Evolutionary conservation across 2,797 vertebrate species (phyloP).

Genomic region (Coracias cyanogaster): DNA sequence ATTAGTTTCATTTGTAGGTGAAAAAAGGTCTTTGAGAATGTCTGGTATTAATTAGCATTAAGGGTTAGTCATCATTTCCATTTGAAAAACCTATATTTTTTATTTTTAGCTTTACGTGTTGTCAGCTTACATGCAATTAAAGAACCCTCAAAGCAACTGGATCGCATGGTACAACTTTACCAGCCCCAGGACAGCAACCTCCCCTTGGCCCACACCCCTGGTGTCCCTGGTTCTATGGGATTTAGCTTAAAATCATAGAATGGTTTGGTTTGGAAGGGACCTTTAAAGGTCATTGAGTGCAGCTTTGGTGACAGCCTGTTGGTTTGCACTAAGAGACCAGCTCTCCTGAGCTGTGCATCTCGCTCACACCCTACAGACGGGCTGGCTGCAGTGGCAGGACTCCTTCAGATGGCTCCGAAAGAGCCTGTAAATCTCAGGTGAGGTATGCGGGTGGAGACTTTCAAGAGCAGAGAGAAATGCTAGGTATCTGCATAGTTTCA

Average conservation of each 20-base stretch:
- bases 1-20: conserved; percentile 81
- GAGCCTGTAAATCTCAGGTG: not conserved
- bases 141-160: not conserved
- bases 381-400: not conserved
- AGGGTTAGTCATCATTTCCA: conserved; percentile 64
- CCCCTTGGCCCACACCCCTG: not conserved
- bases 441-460: conserved; percentile 23
- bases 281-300: not conserved
- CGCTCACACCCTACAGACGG: not conserved
- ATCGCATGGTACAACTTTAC: rapidly evolving
- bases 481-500: not conserved
- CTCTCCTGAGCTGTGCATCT: not conserved
- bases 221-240: not conserved
- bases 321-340: not conserved
- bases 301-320: not conserved
- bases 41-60: conserved; percentile 75
- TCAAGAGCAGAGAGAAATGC: not conserved
- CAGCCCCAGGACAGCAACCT: not conserved
- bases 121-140: conserved; percentile 44
- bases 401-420: not conserved
- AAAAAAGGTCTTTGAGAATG: conserved; percentile 74
- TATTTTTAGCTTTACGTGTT: conserved; percentile 41
- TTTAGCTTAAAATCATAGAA: not conserved
- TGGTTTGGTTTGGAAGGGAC: not conserved
- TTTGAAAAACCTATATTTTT: conserved; percentile 64